Percentiles rank a stretch among this genome's conserved stretches.
Conservation (phyloP, 1,140 invertebrate genomes). For the Anadara kagoshimensis region DNA sequence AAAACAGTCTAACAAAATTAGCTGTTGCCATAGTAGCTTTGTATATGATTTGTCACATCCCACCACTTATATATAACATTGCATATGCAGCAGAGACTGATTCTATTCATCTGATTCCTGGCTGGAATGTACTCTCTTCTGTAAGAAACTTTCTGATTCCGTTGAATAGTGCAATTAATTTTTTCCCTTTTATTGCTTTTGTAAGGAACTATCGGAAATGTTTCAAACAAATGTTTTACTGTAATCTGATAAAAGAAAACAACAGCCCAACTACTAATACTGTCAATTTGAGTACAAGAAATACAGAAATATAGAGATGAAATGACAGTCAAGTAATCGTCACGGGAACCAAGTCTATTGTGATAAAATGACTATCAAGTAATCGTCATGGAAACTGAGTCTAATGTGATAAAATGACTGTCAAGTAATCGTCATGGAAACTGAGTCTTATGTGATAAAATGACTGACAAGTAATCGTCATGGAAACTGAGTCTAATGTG, state of each 20-base stretch:
- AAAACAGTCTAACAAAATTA: conserved; percentile 85
- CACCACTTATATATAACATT: conserved; percentile 92
- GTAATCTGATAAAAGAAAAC: conserved; percentile 50
- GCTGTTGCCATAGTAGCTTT: conserved; percentile 94
- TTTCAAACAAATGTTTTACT: conserved; percentile 90
- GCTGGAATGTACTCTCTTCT: conserved; percentile 63
- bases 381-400: no score
- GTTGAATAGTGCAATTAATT: conserved; percentile 97
- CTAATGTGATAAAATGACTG: no score
- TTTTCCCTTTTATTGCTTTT: conserved; percentile 97
- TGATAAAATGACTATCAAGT: no score
- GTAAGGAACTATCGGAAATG: conserved; percentile 96
- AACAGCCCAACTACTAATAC: neutral
- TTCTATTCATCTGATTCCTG: conserved; percentile 31
- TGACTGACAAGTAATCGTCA: no score
- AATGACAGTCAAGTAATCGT: no score
- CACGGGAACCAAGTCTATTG: no score
- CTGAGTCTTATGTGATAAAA: no score
- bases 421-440: no score
- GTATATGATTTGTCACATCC: conserved; percentile 93
- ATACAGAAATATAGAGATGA: no score
- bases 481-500: no score
- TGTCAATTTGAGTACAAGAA: no score
- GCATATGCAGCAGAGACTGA: conserved; percentile 66
- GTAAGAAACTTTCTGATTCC: conserved; percentile 92